Percentiles rank a stretch among this genome's conserved stretches.
These are phyloP conservation scores for Noturus placidus DNA, from an alignment of 2,113 vertebrate species.

Conservation along the genomic window DNA sequence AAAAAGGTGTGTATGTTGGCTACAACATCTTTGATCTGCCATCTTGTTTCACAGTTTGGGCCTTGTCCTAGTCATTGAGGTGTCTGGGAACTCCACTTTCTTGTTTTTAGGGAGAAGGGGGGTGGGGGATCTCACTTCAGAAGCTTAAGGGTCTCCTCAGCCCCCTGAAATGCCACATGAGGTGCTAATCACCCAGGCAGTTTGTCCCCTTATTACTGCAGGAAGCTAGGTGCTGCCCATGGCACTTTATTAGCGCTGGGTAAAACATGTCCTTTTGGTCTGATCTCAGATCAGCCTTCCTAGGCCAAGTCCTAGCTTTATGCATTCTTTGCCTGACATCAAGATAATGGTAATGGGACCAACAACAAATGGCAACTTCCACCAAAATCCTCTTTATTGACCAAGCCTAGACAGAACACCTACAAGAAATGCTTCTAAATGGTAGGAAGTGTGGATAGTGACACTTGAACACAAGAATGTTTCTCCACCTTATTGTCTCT, in stretches of 20 bases:
- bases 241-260: slow-evolving; percentile 21
- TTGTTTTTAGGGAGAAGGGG: slow-evolving; percentile 23
- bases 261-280: slow-evolving; percentile 6
- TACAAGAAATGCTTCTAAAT: slow-evolving; percentile 20
- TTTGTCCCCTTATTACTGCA: slow-evolving; percentile 55
- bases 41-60: slow-evolving; percentile 38
- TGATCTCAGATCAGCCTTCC: slow-evolving; percentile 6
- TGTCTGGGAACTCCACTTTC: slow-evolving; percentile 43
- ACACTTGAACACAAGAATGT: slow-evolving; percentile 1
- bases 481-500: slow-evolving; percentile 11
- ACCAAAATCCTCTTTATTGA: slow-evolving; percentile 36
- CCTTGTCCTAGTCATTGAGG: slow-evolving; percentile 29
- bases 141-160: slow-evolving; percentile 37
- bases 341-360: not conserved
- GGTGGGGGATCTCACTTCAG: slow-evolving; percentile 31
- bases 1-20: slow-evolving; percentile 46
- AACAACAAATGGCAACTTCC: slow-evolving; percentile 19
- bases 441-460: slow-evolving; percentile 33
- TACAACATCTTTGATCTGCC: slow-evolving; percentile 54
- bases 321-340: not conserved
- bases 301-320: not conserved
- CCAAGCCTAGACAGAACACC: slow-evolving; percentile 19
- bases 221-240: slow-evolving; percentile 46
- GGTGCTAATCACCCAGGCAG: slow-evolving; percentile 56
- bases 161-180: slow-evolving; percentile 43